Evolutionary conservation across 2,888 invertebrate species (phyloP).

Genomic region (Erebia ligea): DNA sequence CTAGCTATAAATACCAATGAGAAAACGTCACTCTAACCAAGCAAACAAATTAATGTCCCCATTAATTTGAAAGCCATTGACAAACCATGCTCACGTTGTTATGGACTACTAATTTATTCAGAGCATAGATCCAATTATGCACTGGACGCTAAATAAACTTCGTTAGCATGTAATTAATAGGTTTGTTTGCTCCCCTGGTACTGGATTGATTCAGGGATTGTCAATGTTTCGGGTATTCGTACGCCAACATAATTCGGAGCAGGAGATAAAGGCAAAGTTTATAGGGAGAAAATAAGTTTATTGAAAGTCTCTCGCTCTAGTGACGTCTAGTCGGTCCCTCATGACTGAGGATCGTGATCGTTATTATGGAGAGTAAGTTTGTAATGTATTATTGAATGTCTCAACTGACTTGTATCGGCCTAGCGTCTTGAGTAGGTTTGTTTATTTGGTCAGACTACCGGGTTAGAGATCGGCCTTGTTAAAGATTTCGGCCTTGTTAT

Average conservation of each 20-base stretch:
- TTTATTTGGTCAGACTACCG: no score
- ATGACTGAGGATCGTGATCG: no score
- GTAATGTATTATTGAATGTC: no score
- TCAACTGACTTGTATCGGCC: no score
- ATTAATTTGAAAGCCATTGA: slow-evolving; percentile 29
- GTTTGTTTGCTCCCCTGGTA: slow-evolving; percentile 52
- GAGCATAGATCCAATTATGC: slow-evolving; percentile 69
- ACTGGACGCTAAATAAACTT: slow-evolving; percentile 68
- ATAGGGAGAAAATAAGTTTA: neutral
- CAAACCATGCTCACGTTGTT: slow-evolving; percentile 32
- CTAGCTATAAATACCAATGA: slow-evolving; percentile 1
- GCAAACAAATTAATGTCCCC: slow-evolving; percentile 21
- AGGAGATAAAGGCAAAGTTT: neutral
- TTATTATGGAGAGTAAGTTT: no score
- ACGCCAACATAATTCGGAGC: neutral
- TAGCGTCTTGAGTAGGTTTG: no score
- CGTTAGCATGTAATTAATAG: slow-evolving; percentile 71
- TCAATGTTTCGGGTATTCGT: slow-evolving; percentile 12
- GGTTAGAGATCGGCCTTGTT: no score
- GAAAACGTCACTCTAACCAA: slow-evolving; percentile 15
- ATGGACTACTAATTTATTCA: slow-evolving; percentile 61
- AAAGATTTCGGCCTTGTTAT: no score
- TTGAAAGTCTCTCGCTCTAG: neutral
- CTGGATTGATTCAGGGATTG: slow-evolving; percentile 34
- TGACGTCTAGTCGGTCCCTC: no score